These are phyloP conservation scores for Hydrotaea diabolus DNA, from an alignment of 2,888 invertebrate species.

Conservation along the genomic window DNA sequence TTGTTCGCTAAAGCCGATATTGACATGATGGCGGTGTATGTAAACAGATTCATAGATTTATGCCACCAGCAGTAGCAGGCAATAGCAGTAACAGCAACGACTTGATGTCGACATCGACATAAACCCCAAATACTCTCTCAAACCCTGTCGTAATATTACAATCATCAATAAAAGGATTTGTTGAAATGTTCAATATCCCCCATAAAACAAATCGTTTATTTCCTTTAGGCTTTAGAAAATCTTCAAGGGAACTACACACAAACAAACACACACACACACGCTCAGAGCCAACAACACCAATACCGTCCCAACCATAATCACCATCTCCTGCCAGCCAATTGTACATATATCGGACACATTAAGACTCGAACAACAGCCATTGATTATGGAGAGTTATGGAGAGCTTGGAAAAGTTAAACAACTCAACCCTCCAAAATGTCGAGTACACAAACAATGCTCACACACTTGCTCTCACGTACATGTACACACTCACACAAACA, in stretches of 20 bases:
- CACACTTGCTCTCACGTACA: not conserved
- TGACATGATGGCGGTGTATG: not conserved
- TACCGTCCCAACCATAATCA: not conserved
- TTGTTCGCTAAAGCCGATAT: not conserved
- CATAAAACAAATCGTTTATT: slow-evolving; percentile 72
- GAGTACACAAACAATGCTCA: slow-evolving; percentile 10
- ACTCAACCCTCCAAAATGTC: slow-evolving; percentile 6
- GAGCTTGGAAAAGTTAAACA: slow-evolving; percentile 26
- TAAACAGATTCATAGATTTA: not conserved
- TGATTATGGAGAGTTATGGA: slow-evolving; percentile 14
- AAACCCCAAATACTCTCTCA: slow-evolving; percentile 5
- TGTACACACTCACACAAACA: not conserved
- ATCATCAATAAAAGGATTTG: slow-evolving; percentile 77
- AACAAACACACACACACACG: too few relatives aligned
- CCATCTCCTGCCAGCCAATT: not conserved
- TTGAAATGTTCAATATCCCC: slow-evolving; percentile 68
- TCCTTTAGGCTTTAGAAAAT: slow-evolving; percentile 51
- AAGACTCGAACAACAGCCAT: slow-evolving; percentile 33
- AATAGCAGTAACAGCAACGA: slow-evolving; percentile 35
- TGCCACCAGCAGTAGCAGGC: not conserved
- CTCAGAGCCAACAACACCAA: slow-evolving; percentile 10
- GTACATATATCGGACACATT: slow-evolving; percentile 37
- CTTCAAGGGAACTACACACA: slow-evolving; percentile 17
- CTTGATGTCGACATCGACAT: not conserved
- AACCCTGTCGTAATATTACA: slow-evolving; percentile 30